phyloP scores from a whole-genome alignment of 2,888 invertebrate species.

The Xanthostigma xanthostigma region DNA sequence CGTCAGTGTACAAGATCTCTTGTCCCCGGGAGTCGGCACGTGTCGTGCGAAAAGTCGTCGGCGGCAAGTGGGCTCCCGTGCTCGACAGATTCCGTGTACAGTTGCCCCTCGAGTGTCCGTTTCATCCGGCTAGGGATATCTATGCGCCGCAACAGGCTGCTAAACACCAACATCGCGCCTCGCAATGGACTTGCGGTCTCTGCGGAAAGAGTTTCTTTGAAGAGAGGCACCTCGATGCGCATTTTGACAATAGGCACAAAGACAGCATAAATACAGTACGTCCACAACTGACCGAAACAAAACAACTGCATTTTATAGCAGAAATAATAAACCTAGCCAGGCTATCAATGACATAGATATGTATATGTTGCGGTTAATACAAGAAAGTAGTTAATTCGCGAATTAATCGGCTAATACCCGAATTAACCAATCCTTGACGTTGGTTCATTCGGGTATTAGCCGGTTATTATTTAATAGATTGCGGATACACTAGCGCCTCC shows the following conservation, averaged over 20 bases:
- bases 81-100: slow-evolving; percentile 78
- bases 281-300: not conserved
- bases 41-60: slow-evolving; percentile 72
- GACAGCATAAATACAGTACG: slow-evolving; percentile 66
- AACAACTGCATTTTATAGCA: not conserved
- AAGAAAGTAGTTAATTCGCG: no score
- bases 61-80: slow-evolving; percentile 83
- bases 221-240: slow-evolving; percentile 72
- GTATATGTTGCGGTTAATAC: no score
- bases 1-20: slow-evolving; percentile 71
- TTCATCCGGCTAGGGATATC: slow-evolving; percentile 75
- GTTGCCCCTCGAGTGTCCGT: slow-evolving; percentile 76
- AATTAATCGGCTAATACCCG: no score
- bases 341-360: no score
- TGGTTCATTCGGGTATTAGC: no score
- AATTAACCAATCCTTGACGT: no score
- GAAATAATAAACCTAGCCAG: not conserved
- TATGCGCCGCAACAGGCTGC: slow-evolving; percentile 76
- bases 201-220: slow-evolving; percentile 87
- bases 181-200: slow-evolving; percentile 81
- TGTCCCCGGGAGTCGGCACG: slow-evolving; percentile 81
- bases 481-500: no score
- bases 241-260: slow-evolving; percentile 80
- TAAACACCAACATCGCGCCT: slow-evolving; percentile 70
- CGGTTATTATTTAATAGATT: no score